These are phyloP conservation scores for Microtus agrestis DNA, from an alignment of 2,797 vertebrate species.

Conservation along the genomic window DNA sequence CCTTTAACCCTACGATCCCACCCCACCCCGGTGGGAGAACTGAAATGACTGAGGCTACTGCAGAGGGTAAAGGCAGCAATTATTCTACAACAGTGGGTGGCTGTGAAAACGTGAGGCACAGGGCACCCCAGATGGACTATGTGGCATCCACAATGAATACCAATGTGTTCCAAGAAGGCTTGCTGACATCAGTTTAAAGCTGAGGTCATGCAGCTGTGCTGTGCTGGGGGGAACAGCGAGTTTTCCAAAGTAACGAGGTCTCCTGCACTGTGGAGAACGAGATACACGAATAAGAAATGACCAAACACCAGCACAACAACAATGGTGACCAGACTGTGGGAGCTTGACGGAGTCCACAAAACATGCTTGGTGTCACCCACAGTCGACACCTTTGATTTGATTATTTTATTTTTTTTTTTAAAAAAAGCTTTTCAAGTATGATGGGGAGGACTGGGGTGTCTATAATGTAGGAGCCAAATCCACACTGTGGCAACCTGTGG, in stretches of 20 bases:
- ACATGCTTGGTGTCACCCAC: slow-evolving; percentile 80
- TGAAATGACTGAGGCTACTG: background rate
- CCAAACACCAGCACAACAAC: slow-evolving; percentile 82
- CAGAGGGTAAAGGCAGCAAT: slow-evolving; percentile 24
- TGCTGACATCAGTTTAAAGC: slow-evolving; percentile 14
- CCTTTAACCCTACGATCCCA: background rate
- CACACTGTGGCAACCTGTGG: slow-evolving; percentile 79
- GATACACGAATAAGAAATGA: slow-evolving; percentile 1
- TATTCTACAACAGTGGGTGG: slow-evolving; percentile 79
- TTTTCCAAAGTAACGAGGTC: slow-evolving; percentile 81
- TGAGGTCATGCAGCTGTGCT: slow-evolving; percentile 69
- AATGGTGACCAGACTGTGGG: slow-evolving; percentile 67
- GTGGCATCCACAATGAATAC: background rate
- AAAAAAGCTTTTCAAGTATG: slow-evolving; percentile 66
- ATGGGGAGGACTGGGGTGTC: slow-evolving; percentile 66
- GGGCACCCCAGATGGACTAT: slow-evolving; percentile 43
- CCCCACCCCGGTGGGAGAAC: background rate
- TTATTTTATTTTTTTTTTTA: background rate
- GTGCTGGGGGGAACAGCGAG: slow-evolving; percentile 78
- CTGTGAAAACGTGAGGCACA: slow-evolving; percentile 82
- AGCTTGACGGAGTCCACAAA: slow-evolving; percentile 81
- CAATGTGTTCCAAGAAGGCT: slow-evolving; percentile 78
- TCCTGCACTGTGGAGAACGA: slow-evolving; percentile 61
- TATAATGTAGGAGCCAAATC: slow-evolving; percentile 79
- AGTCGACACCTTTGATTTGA: slow-evolving; percentile 74